Conservation (phyloP, 1,140 invertebrate species). For the Aphaenogaster ashmeadi region DNA sequence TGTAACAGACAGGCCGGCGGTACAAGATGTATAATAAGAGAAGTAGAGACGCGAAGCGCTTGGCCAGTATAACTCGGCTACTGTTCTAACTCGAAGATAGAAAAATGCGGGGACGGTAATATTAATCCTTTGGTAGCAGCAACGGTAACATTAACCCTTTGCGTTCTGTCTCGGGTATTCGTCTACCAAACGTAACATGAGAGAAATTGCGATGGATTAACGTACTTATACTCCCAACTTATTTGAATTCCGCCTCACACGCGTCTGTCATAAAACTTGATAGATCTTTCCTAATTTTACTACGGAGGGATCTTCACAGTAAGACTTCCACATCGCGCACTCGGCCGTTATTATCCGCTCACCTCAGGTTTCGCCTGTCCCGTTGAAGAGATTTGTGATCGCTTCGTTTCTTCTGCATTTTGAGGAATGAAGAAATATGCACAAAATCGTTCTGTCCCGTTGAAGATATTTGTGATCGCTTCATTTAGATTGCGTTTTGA, state of each 20-base stretch:
- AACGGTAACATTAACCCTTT: slow-evolving; percentile 17
- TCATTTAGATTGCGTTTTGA: not conserved
- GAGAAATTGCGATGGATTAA: slow-evolving; percentile 6
- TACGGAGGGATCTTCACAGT: not conserved
- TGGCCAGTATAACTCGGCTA: not conserved
- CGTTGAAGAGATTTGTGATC: not conserved
- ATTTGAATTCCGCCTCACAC: not conserved
- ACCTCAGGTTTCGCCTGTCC: not conserved
- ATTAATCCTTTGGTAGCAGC: slow-evolving; percentile 16
- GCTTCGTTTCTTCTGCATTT: not conserved
- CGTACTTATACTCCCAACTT: not conserved
- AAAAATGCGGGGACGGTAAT: slow-evolving; percentile 21
- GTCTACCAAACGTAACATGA: not conserved
- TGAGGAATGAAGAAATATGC: not conserved
- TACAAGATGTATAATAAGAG: not conserved
- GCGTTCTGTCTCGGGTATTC: not conserved
- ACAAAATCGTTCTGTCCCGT: not conserved
- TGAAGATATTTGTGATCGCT: not conserved
- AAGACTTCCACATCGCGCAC: not conserved
- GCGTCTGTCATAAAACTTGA: not conserved
- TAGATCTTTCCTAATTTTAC: not conserved
- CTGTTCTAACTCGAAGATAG: not conserved
- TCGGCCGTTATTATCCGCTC: not conserved
- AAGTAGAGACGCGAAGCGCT: not conserved
- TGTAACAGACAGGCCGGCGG: slow-evolving; percentile 77